phyloP scores from a whole-genome alignment of 2,888 invertebrate genomes.

The Melikaiella ostensackeni region DNA sequence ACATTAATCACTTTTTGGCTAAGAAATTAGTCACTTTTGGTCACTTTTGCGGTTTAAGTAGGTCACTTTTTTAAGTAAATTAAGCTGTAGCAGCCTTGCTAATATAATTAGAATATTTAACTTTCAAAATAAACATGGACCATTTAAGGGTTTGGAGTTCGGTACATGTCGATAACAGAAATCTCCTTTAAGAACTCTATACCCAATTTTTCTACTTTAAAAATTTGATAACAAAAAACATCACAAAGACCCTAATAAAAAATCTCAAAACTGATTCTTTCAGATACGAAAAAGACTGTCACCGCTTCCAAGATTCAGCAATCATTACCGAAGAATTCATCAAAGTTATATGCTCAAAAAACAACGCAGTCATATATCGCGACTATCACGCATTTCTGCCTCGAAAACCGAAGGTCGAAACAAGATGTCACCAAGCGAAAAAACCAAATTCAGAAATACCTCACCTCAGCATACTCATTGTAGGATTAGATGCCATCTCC shows the following conservation, averaged over 20 bases:
- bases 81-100: no score
- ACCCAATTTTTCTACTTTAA: no score
- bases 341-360: slow-evolving; percentile 81
- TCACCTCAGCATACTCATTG: slow-evolving; percentile 84
- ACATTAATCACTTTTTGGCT: no score
- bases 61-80: no score
- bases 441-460: slow-evolving; percentile 54
- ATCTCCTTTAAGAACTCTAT: background rate
- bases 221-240: no score
- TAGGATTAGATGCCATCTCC: slow-evolving; percentile 93
- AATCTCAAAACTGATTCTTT: slow-evolving; percentile 20
- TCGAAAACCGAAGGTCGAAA: slow-evolving; percentile 71
- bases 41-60: no score
- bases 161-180: no score
- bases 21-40: no score
- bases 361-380: slow-evolving; percentile 79
- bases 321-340: slow-evolving; percentile 83
- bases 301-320: slow-evolving; percentile 77
- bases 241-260: background rate
- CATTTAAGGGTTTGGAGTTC: no score
- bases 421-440: slow-evolving; percentile 59
- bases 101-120: no score
- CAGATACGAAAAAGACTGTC: slow-evolving; percentile 78
- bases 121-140: no score
- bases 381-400: slow-evolving; percentile 85